Conservation (phyloP, 2,888 invertebrate genomes). For the Calliphora vomitoria region DNA sequence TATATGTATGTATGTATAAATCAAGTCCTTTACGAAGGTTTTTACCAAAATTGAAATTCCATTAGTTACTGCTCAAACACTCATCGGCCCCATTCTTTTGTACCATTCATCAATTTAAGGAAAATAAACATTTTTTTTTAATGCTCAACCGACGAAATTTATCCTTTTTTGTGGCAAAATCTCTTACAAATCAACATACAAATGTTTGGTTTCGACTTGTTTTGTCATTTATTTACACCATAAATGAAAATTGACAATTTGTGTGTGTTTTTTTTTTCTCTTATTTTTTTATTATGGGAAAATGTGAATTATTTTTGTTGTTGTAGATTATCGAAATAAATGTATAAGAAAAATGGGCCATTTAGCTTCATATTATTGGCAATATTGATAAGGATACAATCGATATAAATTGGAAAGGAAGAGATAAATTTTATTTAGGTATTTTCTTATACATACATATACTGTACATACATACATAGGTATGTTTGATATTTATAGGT, state of each 20-base stretch:
- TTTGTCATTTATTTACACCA: neutral
- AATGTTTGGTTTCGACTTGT: neutral
- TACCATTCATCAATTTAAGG: neutral
- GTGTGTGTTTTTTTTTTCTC: conserved; percentile 6
- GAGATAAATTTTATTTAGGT: neutral
- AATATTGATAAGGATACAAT: neutral
- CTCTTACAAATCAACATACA: neutral
- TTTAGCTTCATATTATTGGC: neutral
- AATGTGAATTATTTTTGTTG: neutral
- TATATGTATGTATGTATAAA: too few relatives aligned
- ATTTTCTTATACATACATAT: too few relatives aligned
- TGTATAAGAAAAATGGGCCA: neutral
- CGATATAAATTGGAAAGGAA: neutral
- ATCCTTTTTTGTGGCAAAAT: neutral
- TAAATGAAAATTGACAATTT: conserved; percentile 2
- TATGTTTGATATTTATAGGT: too few relatives aligned
- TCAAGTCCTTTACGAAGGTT: neutral
- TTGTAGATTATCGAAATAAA: neutral
- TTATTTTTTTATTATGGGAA: conserved; percentile 10
- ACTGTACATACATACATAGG: too few relatives aligned
- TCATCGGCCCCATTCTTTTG: neutral
- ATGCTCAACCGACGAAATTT: neutral
- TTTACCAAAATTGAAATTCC: neutral
- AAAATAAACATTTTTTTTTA: neutral
- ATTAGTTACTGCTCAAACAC: neutral